These are phyloP conservation scores for Cryptotis parvus DNA, from an alignment of 2,113 vertebrate genomes.

Conservation along the genomic window DNA sequence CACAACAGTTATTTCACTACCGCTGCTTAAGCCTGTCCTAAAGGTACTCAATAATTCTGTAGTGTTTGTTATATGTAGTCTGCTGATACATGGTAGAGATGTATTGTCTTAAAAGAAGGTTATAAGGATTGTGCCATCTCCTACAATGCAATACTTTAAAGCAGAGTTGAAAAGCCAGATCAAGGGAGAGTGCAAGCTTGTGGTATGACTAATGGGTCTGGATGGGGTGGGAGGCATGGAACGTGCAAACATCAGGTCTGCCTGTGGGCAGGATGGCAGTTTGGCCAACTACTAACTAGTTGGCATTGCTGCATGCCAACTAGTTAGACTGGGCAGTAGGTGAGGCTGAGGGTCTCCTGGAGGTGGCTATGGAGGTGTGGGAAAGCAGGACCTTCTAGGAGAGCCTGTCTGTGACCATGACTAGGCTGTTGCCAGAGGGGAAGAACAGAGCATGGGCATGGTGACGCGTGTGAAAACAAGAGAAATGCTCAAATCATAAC, in stretches of 20 bases:
- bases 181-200: neutral
- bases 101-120: too few species aligned
- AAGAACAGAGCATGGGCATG: neutral
- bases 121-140: too few species aligned
- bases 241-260: fast-evolving
- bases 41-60: too few species aligned
- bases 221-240: fast-evolving
- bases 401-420: neutral
- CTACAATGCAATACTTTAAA: neutral
- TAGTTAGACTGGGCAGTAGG: neutral
- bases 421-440: neutral
- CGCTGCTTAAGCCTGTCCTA: too few species aligned
- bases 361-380: fast-evolving
- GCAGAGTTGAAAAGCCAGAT: neutral
- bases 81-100: too few species aligned
- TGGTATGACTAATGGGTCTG: fast-evolving
- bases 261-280: neutral
- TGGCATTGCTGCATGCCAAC: too few species aligned
- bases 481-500: neutral
- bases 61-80: too few species aligned
- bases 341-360: fast-evolving
- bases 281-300: too few species aligned
- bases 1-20: too few species aligned
- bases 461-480: neutral
- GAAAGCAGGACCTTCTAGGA: neutral